Percentiles rank a stretch among this genome's conserved stretches.
phyloP scores from a whole-genome alignment of 2,888 invertebrate species.

The Melipona beecheii region DNA sequence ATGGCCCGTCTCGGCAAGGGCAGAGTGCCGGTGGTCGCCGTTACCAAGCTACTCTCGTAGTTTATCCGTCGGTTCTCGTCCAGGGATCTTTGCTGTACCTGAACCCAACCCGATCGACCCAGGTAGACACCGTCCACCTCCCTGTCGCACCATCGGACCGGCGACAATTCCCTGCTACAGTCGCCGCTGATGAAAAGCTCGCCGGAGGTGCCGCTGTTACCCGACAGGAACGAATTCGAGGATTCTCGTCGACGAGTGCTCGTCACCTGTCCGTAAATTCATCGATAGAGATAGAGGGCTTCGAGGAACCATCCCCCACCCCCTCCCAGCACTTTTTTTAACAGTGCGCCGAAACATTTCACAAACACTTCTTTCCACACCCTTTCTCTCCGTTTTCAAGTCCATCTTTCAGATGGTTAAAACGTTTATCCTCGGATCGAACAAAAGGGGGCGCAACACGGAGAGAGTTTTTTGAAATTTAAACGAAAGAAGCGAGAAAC shows the following conservation, averaged over 20 bases:
- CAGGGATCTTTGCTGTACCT: constrained; percentile 86
- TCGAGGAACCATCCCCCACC: neutral
- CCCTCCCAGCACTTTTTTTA: too few species aligned
- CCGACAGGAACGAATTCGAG: constrained; percentile 79
- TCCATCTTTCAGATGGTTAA: neutral
- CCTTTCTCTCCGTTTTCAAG: neutral
- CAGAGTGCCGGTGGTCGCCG: constrained; percentile 78
- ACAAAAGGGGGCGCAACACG: neutral
- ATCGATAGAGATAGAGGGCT: constrained; percentile 6
- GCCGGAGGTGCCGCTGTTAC: constrained; percentile 83
- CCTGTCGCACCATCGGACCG: constrained; percentile 86
- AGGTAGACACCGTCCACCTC: constrained; percentile 87
- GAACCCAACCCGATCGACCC: constrained; percentile 86
- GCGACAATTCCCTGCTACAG: constrained; percentile 85
- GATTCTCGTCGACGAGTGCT: constrained; percentile 76
- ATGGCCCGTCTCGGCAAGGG: constrained; percentile 83
- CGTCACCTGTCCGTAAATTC: constrained; percentile 56
- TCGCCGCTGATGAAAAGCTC: constrained; percentile 84
- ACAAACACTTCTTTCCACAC: too few species aligned
- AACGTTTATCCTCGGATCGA: neutral
- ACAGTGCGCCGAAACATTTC: constrained; percentile 1
- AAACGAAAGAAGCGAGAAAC: neutral
- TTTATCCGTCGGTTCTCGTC: constrained; percentile 85
- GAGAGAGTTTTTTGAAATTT: neutral
- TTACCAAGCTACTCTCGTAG: constrained; percentile 77